Conservation (phyloP, 1,140 invertebrate genomes). For the Cydia splendana region DNA sequence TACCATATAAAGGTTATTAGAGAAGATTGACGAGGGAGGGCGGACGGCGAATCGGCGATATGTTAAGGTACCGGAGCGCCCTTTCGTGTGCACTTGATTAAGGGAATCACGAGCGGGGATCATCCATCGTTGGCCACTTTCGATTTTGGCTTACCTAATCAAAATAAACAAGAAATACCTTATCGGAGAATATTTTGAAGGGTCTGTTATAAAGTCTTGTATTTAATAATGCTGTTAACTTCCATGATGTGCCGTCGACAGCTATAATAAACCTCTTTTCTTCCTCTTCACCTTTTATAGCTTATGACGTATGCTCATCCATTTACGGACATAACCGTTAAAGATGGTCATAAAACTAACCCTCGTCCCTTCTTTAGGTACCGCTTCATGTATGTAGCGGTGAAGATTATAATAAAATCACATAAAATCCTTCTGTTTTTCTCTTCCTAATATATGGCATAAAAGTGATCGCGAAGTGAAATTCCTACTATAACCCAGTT, state of each 20-base stretch:
- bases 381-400: constrained; percentile 3
- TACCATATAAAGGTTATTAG: constrained; percentile 19
- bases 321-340: constrained; percentile 31
- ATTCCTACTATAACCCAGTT: not conserved
- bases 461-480: not conserved
- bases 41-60: constrained; percentile 44
- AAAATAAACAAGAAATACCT: not conserved
- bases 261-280: constrained; percentile 9
- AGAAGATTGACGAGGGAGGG: constrained; percentile 17
- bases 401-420: not conserved
- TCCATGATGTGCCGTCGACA: not conserved
- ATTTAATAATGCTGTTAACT: not conserved
- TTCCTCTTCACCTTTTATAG: constrained; percentile 22
- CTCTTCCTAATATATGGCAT: not conserved
- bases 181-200: not conserved
- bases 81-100: constrained; percentile 56
- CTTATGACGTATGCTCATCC: constrained; percentile 22
- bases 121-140: not conserved
- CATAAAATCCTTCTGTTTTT: not conserved
- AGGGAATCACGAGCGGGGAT: constrained; percentile 33
- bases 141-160: not conserved
- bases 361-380: not conserved
- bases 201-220: not conserved
- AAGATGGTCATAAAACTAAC: constrained; percentile 29
- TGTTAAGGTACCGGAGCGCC: constrained; percentile 55